Evolutionary conservation across 2,113 vertebrate species (phyloP).

Genomic region (Girardinichthys multiradiatus): DNA sequence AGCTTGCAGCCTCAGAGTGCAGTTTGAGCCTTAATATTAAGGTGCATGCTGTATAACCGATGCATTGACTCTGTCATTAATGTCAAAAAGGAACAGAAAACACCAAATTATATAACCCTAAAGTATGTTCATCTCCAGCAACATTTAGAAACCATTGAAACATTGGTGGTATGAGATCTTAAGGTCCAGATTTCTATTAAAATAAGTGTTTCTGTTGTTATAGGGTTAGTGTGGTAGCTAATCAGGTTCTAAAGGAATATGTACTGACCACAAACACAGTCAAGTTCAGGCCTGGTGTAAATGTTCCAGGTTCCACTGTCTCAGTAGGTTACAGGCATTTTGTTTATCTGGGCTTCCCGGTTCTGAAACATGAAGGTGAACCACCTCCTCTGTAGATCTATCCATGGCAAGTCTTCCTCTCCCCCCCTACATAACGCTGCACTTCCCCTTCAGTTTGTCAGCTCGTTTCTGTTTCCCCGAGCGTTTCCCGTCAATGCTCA

Average conservation of each 20-base stretch:
- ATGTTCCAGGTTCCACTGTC: slow-evolving; percentile 12
- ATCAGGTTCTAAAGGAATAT: slow-evolving; percentile 1
- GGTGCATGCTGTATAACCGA: background rate
- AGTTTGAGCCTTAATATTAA: background rate
- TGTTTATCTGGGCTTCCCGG: slow-evolving; percentile 36
- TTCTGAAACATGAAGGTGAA: slow-evolving; percentile 20
- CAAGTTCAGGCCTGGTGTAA: slow-evolving; percentile 15
- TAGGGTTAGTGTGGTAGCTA: background rate
- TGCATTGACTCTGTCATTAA: background rate
- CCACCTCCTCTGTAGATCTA: slow-evolving; percentile 4
- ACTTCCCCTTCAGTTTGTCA: slow-evolving; percentile 93
- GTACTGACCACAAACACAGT: slow-evolving; percentile 8
- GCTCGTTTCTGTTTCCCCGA: slow-evolving; percentile 89
- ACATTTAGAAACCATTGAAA: background rate
- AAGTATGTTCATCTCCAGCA: background rate
- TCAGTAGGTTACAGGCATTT: background rate
- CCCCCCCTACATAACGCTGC: slow-evolving; percentile 85
- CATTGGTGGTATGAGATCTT: background rate
- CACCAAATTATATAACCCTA: background rate
- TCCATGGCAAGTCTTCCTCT: slow-evolving; percentile 12
- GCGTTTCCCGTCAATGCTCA: slow-evolving; percentile 91
- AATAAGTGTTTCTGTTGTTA: slow-evolving; percentile 1
- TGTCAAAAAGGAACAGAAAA: background rate
- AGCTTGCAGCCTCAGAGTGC: background rate
- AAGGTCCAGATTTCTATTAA: background rate